These are phyloP conservation scores for Grus americana DNA, from an alignment of 2,113 vertebrate species.

Conservation along the genomic window DNA sequence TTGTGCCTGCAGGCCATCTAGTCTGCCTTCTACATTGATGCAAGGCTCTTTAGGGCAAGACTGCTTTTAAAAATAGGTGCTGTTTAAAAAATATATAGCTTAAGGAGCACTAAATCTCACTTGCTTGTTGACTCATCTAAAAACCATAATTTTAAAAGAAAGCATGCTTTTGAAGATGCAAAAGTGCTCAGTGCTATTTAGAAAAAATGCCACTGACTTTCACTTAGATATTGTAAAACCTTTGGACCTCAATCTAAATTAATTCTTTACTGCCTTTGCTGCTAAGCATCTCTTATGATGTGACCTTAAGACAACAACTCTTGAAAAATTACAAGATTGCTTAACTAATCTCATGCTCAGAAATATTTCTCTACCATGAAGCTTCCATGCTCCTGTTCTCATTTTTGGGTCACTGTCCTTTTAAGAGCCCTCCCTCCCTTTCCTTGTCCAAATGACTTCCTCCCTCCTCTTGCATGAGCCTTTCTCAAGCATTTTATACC, in stretches of 20 bases:
- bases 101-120: neutral
- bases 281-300: neutral
- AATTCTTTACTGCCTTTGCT: conserved; percentile 1
- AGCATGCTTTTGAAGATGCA: neutral
- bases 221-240: neutral
- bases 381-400: neutral
- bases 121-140: conserved; percentile 8
- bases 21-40: neutral
- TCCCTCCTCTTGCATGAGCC: neutral
- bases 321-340: neutral
- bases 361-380: neutral
- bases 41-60: neutral
- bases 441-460: neutral
- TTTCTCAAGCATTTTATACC: neutral
- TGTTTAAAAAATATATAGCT: neutral
- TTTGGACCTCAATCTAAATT: neutral
- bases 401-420: neutral
- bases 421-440: neutral
- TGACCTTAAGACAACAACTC: neutral
- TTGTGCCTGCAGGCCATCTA: neutral
- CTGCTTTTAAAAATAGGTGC: conserved; percentile 19
- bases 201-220: neutral
- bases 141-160: neutral
- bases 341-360: neutral
- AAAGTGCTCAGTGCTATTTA: neutral